Base-by-base conservation (phyloP, 2,888 invertebrate genomes). In the Argynnis bischoffii region DNA sequence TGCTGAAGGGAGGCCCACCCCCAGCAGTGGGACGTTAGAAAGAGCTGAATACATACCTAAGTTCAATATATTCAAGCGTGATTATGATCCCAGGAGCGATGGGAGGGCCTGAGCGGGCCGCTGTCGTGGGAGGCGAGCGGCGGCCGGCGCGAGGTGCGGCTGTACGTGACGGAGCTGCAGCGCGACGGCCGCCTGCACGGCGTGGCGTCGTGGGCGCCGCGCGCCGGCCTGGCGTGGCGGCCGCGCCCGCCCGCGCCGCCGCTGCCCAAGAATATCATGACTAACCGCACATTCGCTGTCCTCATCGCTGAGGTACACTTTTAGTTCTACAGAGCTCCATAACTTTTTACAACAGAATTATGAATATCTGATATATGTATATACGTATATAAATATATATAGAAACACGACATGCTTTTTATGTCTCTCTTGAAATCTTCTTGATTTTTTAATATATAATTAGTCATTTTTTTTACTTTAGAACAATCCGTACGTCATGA, bases 401-500 rank as follows among this genome's bases (percentile, higher is more conserved):
- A 8, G 35, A 41, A 41, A 41, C 35, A 41, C 2, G 2, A 2
- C 3, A 41, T 41, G 11, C 2, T 41, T 11, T 41, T 41, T 41
- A 41, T 41, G 2, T 41, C 2, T 0, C 11, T 8, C 35, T 35
- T 41, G 11, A 41, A 1, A 2, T 8, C 35, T 0, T 41, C 8
- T 41, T 41, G 35, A 41, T 8, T 41, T 35, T 41, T 41, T 2
- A 41, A 8, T 8, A 41, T 41, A 1, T 35, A 6, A 41, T 41
- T 2, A 11, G 5, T 11, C 35, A 41, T 41, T 41, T 41, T 35
- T n/a, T 11, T 41, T 41, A 5, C 82, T 84, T 15, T 87, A 98
- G 98, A 97, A 95, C 78, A 93, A 94, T 57, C 99, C 99, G 0
- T 99, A 98, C 81, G 95, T 97, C n/a, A 97, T 98, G 96, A 84